phyloP scores from a whole-genome alignment of 1,140 invertebrate genomes.

The Paralvinella palmiformis region DNA sequence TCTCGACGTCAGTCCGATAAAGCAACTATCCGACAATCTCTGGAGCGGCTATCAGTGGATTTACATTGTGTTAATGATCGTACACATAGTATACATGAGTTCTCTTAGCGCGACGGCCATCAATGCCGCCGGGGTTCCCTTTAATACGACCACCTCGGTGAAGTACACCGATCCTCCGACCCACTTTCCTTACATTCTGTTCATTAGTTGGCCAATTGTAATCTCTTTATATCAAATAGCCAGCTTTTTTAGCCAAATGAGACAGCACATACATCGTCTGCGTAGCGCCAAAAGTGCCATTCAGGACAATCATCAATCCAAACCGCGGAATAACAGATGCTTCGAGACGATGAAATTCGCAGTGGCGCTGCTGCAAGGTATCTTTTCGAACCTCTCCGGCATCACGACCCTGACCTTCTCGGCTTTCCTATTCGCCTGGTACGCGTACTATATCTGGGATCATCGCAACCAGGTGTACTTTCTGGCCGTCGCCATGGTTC shows the following conservation, averaged over 20 bases:
- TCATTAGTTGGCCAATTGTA: neutral
- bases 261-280: neutral
- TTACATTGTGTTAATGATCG: constrained; percentile 13
- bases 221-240: neutral
- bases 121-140: neutral
- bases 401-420: neutral
- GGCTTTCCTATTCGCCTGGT: constrained; percentile 5
- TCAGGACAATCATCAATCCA: no score
- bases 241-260: neutral
- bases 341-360: neutral
- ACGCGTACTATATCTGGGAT: neutral
- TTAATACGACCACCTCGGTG: neutral
- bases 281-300: neutral
- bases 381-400: neutral
- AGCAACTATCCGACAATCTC: constrained; percentile 15
- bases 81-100: constrained; percentile 20
- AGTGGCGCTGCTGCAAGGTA: neutral
- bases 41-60: constrained; percentile 21
- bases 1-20: constrained; percentile 18
- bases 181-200: neutral
- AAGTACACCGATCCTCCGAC: neutral
- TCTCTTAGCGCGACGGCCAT: constrained; percentile 2
- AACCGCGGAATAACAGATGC: no score
- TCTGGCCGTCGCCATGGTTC: constrained; percentile 9
- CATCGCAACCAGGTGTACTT: neutral